Evolutionary conservation across 1,140 invertebrate species (phyloP).

Genomic region (Bombus waltoni): DNA sequence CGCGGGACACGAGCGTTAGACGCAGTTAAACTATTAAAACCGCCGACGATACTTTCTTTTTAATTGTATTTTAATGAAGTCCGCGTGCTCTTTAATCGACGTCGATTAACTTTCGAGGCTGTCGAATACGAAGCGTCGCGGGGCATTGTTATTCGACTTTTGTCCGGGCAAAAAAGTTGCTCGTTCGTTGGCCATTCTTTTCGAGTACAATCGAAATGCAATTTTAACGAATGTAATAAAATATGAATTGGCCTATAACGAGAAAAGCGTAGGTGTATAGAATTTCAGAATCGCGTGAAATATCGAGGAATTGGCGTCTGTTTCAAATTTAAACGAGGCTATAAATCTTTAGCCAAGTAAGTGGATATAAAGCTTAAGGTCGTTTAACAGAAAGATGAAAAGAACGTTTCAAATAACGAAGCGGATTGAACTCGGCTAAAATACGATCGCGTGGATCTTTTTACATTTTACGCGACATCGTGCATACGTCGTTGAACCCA

Average conservation of each 20-base stretch:
- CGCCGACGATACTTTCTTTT: constrained; percentile 16
- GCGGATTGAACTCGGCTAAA: neutral
- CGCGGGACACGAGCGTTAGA: neutral
- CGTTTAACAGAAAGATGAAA: neutral
- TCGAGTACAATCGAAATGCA: neutral
- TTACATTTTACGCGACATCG: neutral
- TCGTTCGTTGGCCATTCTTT: neutral
- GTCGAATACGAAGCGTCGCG: neutral
- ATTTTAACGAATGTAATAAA: neutral
- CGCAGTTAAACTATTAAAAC: constrained; percentile 22
- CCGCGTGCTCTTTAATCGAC: constrained; percentile 35
- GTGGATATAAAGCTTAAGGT: neutral
- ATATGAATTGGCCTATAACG: neutral
- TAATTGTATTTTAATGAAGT: constrained; percentile 50
- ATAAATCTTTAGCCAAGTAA: too few species aligned
- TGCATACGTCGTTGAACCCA: neutral
- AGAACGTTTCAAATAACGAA: neutral
- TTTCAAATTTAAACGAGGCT: neutral
- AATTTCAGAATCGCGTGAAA: neutral
- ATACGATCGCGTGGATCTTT: neutral
- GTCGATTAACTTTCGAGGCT: constrained; percentile 40
- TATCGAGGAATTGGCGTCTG: neutral
- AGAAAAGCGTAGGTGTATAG: too few species aligned
- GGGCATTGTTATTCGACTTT: neutral
- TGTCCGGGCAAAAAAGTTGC: neutral